phyloP scores from a whole-genome alignment of 2,113 vertebrate genomes.

The Menura novaehollandiae region DNA sequence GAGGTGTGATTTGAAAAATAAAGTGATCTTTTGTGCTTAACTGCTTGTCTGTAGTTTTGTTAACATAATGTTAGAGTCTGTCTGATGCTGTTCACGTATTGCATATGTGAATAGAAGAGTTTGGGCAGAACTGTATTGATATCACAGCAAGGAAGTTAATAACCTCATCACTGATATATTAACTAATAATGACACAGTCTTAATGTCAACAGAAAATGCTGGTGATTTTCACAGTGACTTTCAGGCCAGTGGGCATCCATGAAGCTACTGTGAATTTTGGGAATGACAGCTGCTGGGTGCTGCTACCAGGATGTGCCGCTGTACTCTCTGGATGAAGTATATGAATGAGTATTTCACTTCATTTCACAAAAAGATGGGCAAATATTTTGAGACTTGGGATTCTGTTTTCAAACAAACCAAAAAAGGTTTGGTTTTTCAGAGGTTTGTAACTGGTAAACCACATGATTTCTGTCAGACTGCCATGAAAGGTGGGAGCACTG shows the following conservation, averaged over 20 bases:
- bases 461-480: background rate
- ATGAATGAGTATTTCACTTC: background rate
- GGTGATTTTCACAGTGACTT: background rate
- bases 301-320: background rate
- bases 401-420: background rate
- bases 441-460: background rate
- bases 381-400: background rate
- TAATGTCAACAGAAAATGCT: background rate
- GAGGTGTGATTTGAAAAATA: conserved; percentile 43
- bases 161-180: background rate
- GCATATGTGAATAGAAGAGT: background rate
- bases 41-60: background rate
- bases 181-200: background rate
- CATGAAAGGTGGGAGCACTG: background rate
- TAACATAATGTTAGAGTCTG: background rate
- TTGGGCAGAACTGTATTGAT: background rate
- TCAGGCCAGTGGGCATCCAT: background rate
- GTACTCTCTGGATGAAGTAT: background rate
- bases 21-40: conserved; percentile 49
- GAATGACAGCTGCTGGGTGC: background rate
- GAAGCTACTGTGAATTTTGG: background rate
- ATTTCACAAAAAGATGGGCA: background rate
- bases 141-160: background rate
- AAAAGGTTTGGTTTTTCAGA: background rate
- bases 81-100: background rate